Conservation (phyloP, 2,797 vertebrate species). For the Alauda arvensis region DNA sequence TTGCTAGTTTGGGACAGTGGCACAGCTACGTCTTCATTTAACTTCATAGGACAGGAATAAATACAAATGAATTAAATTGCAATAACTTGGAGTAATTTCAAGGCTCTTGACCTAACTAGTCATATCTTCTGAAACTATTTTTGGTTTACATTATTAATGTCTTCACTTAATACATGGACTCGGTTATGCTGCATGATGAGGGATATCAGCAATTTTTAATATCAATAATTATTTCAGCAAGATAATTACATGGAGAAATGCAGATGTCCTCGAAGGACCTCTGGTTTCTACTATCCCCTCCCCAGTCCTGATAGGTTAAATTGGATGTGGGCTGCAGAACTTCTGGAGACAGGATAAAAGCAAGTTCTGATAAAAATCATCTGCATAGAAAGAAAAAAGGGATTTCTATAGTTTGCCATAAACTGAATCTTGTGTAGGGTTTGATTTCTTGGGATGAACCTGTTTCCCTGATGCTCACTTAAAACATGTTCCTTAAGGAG, state of each 20-base stretch:
- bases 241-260: neutral
- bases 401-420: accelerated
- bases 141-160: neutral
- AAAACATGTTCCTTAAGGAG: neutral
- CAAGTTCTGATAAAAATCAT: neutral
- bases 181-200: neutral
- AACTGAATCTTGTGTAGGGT: accelerated
- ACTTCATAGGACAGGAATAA: neutral
- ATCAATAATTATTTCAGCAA: neutral
- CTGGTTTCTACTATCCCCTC: neutral
- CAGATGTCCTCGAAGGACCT: neutral
- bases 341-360: neutral
- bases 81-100: neutral
- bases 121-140: neutral
- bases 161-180: neutral
- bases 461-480: neutral
- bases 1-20: neutral
- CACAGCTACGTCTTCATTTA: neutral
- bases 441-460: neutral
- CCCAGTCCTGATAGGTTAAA: neutral
- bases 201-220: neutral
- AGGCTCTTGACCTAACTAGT: neutral
- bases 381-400: neutral
- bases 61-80: neutral
- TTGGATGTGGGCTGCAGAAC: too few relatives aligned